These are phyloP conservation scores for Globodera rostochiensis DNA, from an alignment of 1,140 invertebrate species.

Conservation along the genomic window DNA sequence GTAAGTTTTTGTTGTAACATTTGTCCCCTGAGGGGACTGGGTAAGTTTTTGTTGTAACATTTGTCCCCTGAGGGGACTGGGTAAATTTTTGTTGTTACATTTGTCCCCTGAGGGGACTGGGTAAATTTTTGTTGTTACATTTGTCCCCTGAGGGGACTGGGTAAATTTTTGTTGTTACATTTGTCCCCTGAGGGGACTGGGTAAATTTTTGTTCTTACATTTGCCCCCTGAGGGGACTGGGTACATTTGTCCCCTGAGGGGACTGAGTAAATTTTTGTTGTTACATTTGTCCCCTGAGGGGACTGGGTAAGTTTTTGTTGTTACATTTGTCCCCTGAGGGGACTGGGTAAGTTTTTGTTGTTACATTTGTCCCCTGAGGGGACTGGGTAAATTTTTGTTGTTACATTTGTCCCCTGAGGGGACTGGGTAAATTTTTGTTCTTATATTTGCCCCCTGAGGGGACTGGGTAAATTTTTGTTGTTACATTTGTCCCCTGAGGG, in stretches of 20 bases:
- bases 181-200: conserved; percentile 46
- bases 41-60: conserved; percentile 7
- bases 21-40: conserved; percentile 46
- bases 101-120: conserved; percentile 46
- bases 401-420: background rate
- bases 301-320: conserved; percentile 55
- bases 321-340: background rate
- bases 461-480: conserved; percentile 55
- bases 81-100: conserved; percentile 10
- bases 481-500: background rate
- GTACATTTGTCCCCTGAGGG: too few species aligned
- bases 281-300: background rate
- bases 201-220: conserved; percentile 6
- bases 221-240: too few species aligned
- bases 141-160: conserved; percentile 46
- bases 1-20: conserved; percentile 7
- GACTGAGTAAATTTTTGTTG: conserved; percentile 55
- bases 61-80: conserved; percentile 46
- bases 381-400: conserved; percentile 55
- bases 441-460: background rate
- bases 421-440: conserved; percentile 55
- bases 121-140: conserved; percentile 10
- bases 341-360: conserved; percentile 55
- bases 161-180: conserved; percentile 10
- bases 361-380: background rate